Evolutionary conservation across 2,797 vertebrate genomes (phyloP).

Genomic region (Pangasius mekongensis): DNA sequence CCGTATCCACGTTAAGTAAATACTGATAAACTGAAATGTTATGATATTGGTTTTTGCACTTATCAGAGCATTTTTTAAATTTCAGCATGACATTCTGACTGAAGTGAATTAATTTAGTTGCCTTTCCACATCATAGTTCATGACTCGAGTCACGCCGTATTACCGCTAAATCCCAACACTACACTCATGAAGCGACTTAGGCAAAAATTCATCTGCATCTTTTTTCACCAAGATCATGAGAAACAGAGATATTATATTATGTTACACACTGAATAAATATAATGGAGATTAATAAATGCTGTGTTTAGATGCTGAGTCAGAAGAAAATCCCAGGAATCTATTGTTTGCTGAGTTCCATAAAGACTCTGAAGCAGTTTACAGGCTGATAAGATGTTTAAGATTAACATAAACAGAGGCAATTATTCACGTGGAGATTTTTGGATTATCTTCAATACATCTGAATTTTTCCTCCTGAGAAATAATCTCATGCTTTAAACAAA

Average conservation of each 20-base stretch:
- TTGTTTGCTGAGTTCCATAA: slow-evolving; percentile 6
- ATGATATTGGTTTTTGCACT: neutral
- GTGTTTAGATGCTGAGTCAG: neutral
- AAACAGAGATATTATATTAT: neutral
- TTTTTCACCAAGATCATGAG: neutral
- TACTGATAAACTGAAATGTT: neutral
- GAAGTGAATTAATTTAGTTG: neutral
- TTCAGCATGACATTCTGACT: neutral
- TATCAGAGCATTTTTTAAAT: neutral
- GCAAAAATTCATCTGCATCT: neutral
- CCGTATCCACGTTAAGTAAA: neutral
- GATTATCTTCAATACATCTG: neutral
- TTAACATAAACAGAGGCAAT: neutral
- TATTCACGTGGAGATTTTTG: neutral
- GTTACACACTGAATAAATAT: slow-evolving; percentile 7
- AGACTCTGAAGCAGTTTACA: slow-evolving; percentile 9
- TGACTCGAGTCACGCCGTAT: neutral
- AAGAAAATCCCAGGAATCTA: neutral
- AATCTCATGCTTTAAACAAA: neutral
- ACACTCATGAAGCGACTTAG: neutral
- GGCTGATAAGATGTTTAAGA: neutral
- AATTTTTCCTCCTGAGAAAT: slow-evolving; percentile 10
- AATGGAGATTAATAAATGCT: neutral
- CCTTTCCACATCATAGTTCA: neutral
- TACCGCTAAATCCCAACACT: neutral